Percentiles rank a stretch among this genome's conserved stretches.
Conservation (phyloP, 2,888 invertebrate species). For the Pachymerium ferrugineum region DNA sequence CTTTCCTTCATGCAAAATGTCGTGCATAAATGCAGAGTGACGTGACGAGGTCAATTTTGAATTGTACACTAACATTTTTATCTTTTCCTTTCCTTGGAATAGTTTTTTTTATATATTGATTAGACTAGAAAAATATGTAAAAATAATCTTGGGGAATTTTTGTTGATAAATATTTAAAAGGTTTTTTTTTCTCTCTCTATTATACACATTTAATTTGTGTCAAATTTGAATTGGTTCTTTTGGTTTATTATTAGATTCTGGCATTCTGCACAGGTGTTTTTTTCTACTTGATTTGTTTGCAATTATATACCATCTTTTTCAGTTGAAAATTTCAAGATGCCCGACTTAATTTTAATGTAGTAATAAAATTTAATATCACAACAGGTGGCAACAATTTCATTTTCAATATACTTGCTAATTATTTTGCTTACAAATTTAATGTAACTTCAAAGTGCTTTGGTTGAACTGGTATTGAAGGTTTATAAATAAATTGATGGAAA, state of each 20-base stretch:
- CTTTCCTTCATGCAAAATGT: neutral
- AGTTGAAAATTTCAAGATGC: neutral
- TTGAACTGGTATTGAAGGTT: too few species aligned
- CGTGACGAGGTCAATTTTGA: neutral
- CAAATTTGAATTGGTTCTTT: too few species aligned
- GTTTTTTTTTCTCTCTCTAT: neutral
- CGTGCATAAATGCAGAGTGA: neutral
- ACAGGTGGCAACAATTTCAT: neutral
- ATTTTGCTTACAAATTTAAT: neutral
- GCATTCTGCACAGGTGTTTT: slow-evolving; percentile 27
- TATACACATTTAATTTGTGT: too few species aligned
- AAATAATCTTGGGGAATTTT: too few species aligned
- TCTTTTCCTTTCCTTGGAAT: slow-evolving; percentile 15
- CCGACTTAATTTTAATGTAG: neutral
- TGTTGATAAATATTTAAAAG: neutral
- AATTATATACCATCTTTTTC: neutral
- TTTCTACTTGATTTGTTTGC: neutral
- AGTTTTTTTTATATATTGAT: neutral
- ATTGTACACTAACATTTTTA: neutral
- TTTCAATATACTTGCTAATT: neutral
- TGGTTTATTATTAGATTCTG: too few species aligned
- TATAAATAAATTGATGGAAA: too few species aligned
- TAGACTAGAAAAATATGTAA: neutral
- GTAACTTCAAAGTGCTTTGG: too few species aligned
- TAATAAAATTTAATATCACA: neutral